These are phyloP conservation scores for Tupiocoris notatus DNA, from an alignment of 2,888 invertebrate species.

Conservation along the genomic window DNA sequence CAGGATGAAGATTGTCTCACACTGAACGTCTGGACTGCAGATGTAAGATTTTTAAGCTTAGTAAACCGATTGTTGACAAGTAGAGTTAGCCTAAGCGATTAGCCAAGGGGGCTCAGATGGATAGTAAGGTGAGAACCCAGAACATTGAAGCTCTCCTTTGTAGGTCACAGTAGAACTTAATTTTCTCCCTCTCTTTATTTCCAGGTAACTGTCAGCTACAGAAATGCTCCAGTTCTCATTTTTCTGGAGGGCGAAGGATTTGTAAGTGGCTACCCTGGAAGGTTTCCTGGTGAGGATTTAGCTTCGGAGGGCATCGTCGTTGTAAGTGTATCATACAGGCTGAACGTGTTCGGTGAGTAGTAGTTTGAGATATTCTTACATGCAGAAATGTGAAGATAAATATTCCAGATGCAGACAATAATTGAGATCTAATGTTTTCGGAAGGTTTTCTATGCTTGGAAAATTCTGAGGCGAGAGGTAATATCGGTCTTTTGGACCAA, in stretches of 20 bases:
- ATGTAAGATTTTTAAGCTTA: constrained; percentile 57
- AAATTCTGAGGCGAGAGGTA: constrained; percentile 66
- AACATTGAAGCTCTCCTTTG: no score
- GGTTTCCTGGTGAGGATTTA: constrained; percentile 65
- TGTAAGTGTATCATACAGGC: constrained; percentile 68
- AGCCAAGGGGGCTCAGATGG: no score
- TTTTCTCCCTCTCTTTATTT: no score
- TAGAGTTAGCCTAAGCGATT: no score
- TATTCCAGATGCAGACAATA: no score
- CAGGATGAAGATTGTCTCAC: constrained; percentile 82
- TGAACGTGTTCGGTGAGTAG: constrained; percentile 63
- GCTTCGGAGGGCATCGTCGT: constrained; percentile 70
- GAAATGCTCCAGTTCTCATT: constrained; percentile 67
- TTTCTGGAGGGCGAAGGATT: constrained; percentile 68
- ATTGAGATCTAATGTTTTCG: neutral
- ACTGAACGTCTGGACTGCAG: constrained; percentile 85
- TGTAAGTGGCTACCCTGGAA: constrained; percentile 50
- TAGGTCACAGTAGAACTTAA: no score
- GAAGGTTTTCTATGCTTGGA: constrained; percentile 52
- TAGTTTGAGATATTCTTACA: neutral
- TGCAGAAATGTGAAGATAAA: no score
- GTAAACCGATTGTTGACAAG: no score
- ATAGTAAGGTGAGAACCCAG: no score
- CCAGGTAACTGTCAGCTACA: constrained; percentile 53
- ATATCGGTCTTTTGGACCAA: constrained; percentile 83